Base-by-base conservation (phyloP, 2,113 vertebrate genomes). In the Telmatochromis sp. region DNA sequence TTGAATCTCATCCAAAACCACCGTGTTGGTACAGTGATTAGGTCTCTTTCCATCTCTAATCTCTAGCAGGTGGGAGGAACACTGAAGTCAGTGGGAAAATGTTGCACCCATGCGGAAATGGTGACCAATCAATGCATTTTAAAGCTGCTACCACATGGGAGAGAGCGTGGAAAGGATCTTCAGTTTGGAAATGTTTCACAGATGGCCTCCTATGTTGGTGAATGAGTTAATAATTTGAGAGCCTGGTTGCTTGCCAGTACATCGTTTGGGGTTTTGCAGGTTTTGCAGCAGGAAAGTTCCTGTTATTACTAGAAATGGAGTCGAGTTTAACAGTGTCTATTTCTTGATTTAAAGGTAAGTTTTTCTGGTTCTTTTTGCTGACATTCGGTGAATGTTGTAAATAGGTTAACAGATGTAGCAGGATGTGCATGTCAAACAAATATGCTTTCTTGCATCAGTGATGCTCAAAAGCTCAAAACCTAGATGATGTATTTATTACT, bases 21-120 rank as follows among this genome's bases (percentile, higher is more conserved):
- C 65, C 6, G 85, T 92, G 92, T 95, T 91, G 90, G 88, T 88
- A 82, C 79, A 84, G 81, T 88, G 85, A 94, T 95, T 90, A 87
- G 86, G 85, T 89, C 82, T 93, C 85, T 93, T 95, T 94, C 93
- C 93, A 91, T 87, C 63, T 37, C 87, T 94, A 94, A 94, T 94
- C 89, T 83, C 78, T 60, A 91, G 85, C 93, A 95, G 91, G 89
- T 92, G 92, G 87, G 78, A 87, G 85, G 60, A 91, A 85, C 80
- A 83, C n/a, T 21, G 47, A 63, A 91, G 85, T 88, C 85, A 75
- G 31, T 63, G 82, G 87, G 90, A 93, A 94, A 95, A 92, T 85
- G 58, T 94, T 92, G 75, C 78, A 79, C 57, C 58, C 86, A 82
- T 89, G 65, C 58, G 88, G 80, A 93, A 92, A 90, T 82, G 5